Percentiles rank a stretch among this genome's conserved stretches.
phyloP scores from a whole-genome alignment of 2,113 vertebrate species.

The Vulpes lagopus region DNA sequence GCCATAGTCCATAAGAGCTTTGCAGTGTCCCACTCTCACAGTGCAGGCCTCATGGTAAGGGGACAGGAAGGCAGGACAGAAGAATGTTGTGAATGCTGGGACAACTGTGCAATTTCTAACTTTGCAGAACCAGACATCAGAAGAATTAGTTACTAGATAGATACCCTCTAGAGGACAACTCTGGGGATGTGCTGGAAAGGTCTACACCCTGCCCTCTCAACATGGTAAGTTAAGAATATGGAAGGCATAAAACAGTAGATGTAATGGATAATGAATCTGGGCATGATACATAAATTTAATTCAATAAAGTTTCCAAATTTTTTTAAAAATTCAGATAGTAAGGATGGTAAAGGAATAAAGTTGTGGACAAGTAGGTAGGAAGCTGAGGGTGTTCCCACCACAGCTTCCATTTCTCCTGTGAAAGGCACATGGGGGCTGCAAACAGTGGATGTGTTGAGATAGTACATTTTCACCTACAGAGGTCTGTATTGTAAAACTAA shows the following conservation, averaged over 20 bases:
- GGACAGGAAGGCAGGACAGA: background rate
- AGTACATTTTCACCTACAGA: background rate
- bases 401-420: background rate
- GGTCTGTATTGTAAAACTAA: background rate
- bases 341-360: background rate
- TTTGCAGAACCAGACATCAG: background rate
- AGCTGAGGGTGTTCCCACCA: background rate
- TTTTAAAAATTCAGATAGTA: background rate
- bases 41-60: background rate
- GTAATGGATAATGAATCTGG: background rate
- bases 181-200: background rate
- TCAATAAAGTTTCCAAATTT: background rate
- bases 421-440: background rate
- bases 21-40: background rate
- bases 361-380: background rate
- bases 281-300: background rate
- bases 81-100: too few species aligned
- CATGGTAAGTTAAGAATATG: background rate
- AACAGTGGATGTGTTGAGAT: background rate
- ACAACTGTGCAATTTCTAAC: background rate
- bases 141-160: background rate
- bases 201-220: background rate
- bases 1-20: rapidly evolving
- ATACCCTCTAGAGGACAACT: background rate
- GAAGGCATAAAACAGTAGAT: background rate